These are phyloP conservation scores for Emydura subglobosa DNA, from an alignment of 2,113 vertebrate species.

Conservation along the genomic window DNA sequence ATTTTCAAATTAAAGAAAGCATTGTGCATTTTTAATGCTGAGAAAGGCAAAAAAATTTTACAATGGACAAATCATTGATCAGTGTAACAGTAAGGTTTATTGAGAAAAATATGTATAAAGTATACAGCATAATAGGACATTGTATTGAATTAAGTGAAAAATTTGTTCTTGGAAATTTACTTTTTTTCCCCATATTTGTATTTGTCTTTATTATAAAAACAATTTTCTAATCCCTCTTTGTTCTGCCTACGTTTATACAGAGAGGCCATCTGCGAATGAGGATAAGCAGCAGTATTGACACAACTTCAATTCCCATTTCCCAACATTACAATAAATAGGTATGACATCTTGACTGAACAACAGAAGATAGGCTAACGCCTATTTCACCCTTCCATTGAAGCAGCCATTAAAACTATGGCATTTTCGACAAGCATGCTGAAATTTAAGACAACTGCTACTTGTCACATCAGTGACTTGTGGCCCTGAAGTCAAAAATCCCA, in stretches of 20 bases:
- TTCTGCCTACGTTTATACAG: neutral
- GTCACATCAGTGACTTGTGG: neutral
- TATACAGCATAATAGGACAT: neutral
- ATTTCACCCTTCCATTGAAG: slow-evolving; percentile 22
- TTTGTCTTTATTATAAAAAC: neutral
- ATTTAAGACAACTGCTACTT: neutral
- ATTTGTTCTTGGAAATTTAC: neutral
- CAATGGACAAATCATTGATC: neutral
- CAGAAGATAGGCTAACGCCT: neutral
- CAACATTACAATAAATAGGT: neutral
- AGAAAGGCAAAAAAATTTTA: neutral
- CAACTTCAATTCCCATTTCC: neutral
- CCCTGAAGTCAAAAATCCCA: neutral
- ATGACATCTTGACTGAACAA: neutral
- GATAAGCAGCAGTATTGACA: neutral
- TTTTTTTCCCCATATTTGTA: neutral
- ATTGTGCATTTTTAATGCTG: slow-evolving; percentile 14
- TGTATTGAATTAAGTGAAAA: neutral
- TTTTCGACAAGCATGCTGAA: neutral
- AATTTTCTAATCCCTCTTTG: neutral
- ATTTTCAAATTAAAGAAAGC: slow-evolving; percentile 20
- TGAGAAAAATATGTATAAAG: neutral
- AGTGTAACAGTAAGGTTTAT: neutral
- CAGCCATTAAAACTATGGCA: neutral
- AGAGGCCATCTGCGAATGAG: neutral